phyloP scores from a whole-genome alignment of 2,113 vertebrate genomes.

The Lepisosteus osseus region DNA sequence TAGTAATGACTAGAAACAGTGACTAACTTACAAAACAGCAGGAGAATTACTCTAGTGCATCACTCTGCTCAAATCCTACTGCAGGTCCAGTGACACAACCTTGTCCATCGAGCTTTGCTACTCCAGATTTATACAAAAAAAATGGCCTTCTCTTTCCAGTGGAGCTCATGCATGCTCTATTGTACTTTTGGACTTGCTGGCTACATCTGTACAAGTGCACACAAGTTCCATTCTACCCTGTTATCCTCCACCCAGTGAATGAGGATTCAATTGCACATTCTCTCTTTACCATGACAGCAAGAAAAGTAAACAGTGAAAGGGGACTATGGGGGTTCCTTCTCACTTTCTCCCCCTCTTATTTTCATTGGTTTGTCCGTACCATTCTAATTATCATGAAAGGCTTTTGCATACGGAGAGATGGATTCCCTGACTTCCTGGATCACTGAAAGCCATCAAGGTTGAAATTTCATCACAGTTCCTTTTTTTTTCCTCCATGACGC shows the following conservation, averaged over 20 bases:
- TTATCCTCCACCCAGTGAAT: conserved; percentile 77
- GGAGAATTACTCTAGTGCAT: neutral
- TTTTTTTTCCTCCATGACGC: conserved; percentile 61
- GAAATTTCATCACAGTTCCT: conserved; percentile 66
- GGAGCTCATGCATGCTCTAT: conserved; percentile 72
- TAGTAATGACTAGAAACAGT: neutral
- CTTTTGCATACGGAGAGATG: conserved; percentile 70
- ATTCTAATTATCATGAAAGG: conserved; percentile 75
- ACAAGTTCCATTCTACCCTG: conserved; percentile 83
- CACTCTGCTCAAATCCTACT: neutral
- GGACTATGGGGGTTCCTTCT: conserved; percentile 40
- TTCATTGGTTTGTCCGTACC: conserved; percentile 74
- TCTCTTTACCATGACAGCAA: conserved; percentile 78
- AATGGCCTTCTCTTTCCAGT: conserved; percentile 70
- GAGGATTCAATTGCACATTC: conserved; percentile 79
- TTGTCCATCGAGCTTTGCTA: neutral
- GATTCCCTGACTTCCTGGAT: conserved; percentile 76
- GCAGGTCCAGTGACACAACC: neutral
- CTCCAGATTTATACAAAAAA: neutral
- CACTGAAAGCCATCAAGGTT: conserved; percentile 72
- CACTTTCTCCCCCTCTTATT: conserved; percentile 53
- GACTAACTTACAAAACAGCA: neutral
- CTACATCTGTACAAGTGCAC: conserved; percentile 82
- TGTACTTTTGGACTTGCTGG: conserved; percentile 80
- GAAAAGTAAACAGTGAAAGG: conserved; percentile 77